phyloP scores from a whole-genome alignment of 2,797 vertebrate species.

The Tokudaia muenninki region DNA sequence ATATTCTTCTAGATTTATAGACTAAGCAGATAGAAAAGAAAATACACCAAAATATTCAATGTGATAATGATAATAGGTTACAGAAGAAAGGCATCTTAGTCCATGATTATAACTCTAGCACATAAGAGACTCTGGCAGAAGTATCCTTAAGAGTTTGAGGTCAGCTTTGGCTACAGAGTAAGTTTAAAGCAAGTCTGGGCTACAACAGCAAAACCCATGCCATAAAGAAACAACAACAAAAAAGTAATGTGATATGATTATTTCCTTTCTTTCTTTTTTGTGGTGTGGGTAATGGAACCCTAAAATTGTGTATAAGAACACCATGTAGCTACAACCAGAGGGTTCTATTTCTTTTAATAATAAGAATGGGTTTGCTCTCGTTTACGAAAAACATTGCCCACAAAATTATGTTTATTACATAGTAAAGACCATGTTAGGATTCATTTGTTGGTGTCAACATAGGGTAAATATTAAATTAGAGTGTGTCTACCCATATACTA shows the following conservation, averaged over 20 bases:
- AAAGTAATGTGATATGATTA: background rate
- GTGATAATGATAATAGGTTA: conserved; percentile 26
- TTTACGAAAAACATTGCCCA: conserved; percentile 11
- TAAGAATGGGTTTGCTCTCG: background rate
- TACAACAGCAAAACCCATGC: background rate
- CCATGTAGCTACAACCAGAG: background rate
- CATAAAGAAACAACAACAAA: background rate
- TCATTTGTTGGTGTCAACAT: background rate
- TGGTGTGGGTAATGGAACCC: background rate
- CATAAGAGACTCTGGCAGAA: background rate
- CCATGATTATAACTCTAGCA: background rate
- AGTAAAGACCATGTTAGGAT: conserved; percentile 21
- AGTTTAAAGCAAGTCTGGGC: background rate
- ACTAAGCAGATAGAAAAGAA: conserved; percentile 34
- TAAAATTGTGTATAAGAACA: background rate
- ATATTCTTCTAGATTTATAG: background rate
- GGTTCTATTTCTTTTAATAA: background rate
- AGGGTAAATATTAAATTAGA: background rate
- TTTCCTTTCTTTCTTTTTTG: background rate
- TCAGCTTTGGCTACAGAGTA: background rate
- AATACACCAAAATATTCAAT: conserved; percentile 15
- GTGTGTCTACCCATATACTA: background rate
- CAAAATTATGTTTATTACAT: conserved; percentile 53
- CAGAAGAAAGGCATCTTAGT: background rate
- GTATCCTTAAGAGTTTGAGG: background rate